Percentiles rank a stretch among this genome's conserved stretches.
Conservation (phyloP, 2,113 vertebrate species). For the Daboia siamensis region DNA sequence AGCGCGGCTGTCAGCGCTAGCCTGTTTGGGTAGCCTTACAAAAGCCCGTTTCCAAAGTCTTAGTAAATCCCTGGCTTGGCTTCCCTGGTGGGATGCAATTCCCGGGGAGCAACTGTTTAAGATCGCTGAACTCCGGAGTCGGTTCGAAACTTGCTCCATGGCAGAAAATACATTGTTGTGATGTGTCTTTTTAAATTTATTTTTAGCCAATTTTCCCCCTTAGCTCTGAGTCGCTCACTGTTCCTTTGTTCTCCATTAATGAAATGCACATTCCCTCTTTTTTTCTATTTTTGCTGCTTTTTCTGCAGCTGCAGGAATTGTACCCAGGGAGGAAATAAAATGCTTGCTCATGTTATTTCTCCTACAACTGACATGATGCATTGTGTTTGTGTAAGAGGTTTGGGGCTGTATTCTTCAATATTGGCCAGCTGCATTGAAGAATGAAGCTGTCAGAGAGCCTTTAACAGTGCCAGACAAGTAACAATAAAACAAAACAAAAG, state of each 20-base stretch:
- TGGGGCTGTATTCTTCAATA: background rate
- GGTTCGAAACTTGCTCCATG: background rate
- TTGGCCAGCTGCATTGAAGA: background rate
- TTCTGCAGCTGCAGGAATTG: slow-evolving; percentile 5
- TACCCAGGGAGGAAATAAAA: slow-evolving; percentile 12
- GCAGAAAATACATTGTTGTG: background rate
- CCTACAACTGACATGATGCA: background rate
- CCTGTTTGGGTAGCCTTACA: background rate
- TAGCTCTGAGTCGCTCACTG: slow-evolving; percentile 33
- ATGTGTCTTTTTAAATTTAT: background rate
- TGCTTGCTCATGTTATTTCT: slow-evolving; percentile 15
- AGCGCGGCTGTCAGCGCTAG: background rate
- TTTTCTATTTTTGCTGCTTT: background rate
- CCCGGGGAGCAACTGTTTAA: background rate
- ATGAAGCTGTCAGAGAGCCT: background rate
- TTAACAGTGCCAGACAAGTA: background rate
- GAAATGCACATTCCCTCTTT: slow-evolving; percentile 17
- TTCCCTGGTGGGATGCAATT: background rate
- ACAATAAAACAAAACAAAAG: background rate
- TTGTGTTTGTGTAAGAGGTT: background rate
- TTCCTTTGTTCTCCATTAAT: slow-evolving; percentile 58
- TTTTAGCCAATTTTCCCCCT: background rate
- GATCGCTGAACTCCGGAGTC: background rate
- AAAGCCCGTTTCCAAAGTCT: background rate
- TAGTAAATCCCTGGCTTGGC: no score